Evolutionary conservation across 2,113 vertebrate genomes (phyloP).

Genomic region (Vidua macroura): DNA sequence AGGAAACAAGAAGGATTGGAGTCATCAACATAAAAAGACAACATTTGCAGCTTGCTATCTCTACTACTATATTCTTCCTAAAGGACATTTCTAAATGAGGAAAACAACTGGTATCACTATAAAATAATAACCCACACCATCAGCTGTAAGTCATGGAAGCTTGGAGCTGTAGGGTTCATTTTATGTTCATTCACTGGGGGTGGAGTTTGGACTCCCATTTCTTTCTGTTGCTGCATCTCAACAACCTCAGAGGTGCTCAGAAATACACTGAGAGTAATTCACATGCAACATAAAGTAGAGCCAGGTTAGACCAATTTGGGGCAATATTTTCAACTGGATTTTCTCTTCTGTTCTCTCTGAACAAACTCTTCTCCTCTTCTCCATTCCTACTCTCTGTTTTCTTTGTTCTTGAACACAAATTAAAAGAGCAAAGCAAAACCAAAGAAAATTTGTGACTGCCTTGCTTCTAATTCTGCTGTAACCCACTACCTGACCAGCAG

Average conservation of each 20-base stretch:
- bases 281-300: accelerated
- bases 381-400: neutral
- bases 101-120: neutral
- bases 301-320: neutral
- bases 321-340: neutral
- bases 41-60: neutral
- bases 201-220: neutral
- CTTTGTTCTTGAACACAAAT: neutral
- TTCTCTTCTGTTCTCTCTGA: neutral
- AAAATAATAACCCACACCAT: neutral
- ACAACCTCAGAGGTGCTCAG: neutral
- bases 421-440: neutral
- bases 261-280: neutral
- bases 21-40: neutral
- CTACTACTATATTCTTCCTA: neutral
- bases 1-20: neutral
- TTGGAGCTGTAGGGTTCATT: neutral
- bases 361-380: neutral
- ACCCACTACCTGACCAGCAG: neutral
- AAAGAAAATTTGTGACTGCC: neutral
- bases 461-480: neutral
- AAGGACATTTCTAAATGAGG: neutral
- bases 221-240: neutral
- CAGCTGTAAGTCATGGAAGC: neutral
- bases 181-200: neutral